Conservation (phyloP, 2,888 invertebrate genomes). For the Chymomyza fuscimana region DNA sequence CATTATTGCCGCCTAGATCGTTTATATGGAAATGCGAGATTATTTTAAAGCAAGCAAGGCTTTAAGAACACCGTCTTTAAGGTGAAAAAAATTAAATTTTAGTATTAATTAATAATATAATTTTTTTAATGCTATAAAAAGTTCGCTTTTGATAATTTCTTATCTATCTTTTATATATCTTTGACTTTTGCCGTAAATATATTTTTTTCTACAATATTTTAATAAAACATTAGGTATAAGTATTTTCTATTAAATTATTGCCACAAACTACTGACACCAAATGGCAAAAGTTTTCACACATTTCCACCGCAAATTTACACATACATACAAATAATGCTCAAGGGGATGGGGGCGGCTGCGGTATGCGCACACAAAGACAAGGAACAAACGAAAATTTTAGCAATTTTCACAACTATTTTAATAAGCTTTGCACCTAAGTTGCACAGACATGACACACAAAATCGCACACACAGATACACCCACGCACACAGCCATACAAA, state of each 20-base stretch:
- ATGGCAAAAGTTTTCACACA: conserved; percentile 3
- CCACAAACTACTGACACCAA: not conserved
- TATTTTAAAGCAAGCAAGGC: too few species aligned
- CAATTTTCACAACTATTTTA: conserved; percentile 9
- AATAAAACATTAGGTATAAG: not conserved
- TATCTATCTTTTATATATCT: not conserved
- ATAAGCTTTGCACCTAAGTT: conserved; percentile 7
- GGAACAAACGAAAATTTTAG: conserved; percentile 2
- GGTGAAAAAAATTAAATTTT: too few species aligned
- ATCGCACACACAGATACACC: not conserved
- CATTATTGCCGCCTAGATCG: too few species aligned
- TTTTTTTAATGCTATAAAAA: too few species aligned
- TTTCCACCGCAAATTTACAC: not conserved
- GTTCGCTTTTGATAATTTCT: too few species aligned
- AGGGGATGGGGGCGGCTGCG: not conserved
- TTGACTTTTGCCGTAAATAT: too few species aligned
- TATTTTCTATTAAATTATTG: conserved; percentile 2
- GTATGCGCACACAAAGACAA: not conserved
- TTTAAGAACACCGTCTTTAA: too few species aligned
- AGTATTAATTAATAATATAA: too few species aligned
- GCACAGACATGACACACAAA: not conserved
- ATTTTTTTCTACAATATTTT: not conserved
- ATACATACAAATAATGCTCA: not conserved
- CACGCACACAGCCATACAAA: not conserved
- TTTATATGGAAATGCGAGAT: too few species aligned